A percentile compares a stretch with the other conserved stretches of the same genome.
Evolutionary conservation across 2,113 vertebrate genomes (phyloP).

Genomic region (Rhinolophus ferrumequinum): DNA sequence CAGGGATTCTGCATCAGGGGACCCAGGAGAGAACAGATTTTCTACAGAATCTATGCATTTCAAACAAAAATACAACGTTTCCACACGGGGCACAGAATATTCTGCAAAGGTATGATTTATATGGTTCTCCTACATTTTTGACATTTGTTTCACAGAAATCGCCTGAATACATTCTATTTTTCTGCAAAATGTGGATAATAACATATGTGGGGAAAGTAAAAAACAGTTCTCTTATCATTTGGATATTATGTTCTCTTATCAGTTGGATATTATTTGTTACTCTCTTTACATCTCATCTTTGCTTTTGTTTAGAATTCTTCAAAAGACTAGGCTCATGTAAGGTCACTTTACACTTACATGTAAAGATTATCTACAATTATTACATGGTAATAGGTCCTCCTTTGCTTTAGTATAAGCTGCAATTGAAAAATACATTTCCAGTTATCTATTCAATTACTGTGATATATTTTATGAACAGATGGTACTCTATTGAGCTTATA

Average conservation of each 20-base stretch:
- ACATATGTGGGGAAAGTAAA: slow-evolving; percentile 29
- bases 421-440: neutral
- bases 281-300: slow-evolving; percentile 7
- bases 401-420: neutral
- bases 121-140: slow-evolving; percentile 37
- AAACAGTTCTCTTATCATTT: neutral
- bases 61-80: slow-evolving; percentile 44
- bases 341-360: too few relatives aligned
- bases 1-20: neutral
- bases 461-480: neutral
- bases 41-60: slow-evolving; percentile 36
- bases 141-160: slow-evolving; percentile 66
- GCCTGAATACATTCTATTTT: slow-evolving; percentile 47
- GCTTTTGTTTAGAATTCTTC: neutral
- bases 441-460: neutral
- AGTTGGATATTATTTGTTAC: slow-evolving; percentile 26
- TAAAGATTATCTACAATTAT: slow-evolving; percentile 32
- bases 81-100: neutral
- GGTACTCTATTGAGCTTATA: neutral
- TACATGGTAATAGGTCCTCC: neutral
- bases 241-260: neutral
- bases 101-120: slow-evolving; percentile 51
- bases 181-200: slow-evolving; percentile 61
- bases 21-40: slow-evolving; percentile 39
- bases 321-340: neutral